A percentile compares a stretch with the other conserved stretches of the same genome.
Conservation (phyloP, 2,113 vertebrate species). For the Oryzias melastigma region DNA sequence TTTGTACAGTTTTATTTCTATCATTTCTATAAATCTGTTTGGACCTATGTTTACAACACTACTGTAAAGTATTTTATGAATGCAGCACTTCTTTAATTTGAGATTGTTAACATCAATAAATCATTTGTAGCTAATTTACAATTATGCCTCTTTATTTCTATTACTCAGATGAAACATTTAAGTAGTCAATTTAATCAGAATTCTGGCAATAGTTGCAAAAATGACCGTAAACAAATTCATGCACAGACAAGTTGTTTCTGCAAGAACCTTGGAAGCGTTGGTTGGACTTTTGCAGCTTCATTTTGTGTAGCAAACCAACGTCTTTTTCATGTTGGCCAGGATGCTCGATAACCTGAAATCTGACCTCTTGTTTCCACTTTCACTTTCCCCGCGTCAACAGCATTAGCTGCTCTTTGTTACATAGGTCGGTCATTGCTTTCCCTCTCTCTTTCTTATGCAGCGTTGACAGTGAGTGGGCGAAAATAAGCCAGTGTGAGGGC, state of each 20-base stretch:
- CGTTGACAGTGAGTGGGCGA: conserved; percentile 36
- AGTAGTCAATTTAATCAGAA: too few species aligned
- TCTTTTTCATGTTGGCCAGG: conserved; percentile 34
- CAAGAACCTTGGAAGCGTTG: background rate
- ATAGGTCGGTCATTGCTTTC: conserved; percentile 18
- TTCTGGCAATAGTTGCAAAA: too few species aligned
- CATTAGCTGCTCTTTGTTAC: conserved; percentile 47
- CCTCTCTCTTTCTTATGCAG: conserved; percentile 3
- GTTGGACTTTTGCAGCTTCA: conserved; percentile 26
- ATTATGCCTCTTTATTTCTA: too few species aligned
- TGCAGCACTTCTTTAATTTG: too few species aligned
- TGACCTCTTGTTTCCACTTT: conserved; percentile 61
- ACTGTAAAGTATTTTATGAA: too few species aligned
- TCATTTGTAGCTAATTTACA: too few species aligned
- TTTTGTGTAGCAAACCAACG: conserved; percentile 31
- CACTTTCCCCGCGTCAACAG: conserved; percentile 38
- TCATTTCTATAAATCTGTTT: too few species aligned
- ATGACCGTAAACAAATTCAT: background rate
- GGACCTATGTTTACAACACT: too few species aligned
- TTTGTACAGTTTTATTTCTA: too few species aligned
- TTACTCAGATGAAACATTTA: too few species aligned
- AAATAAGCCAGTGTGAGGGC: conserved; percentile 10
- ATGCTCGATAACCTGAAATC: conserved; percentile 63
- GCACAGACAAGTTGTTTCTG: background rate
- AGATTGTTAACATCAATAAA: too few species aligned